Evolutionary conservation across 2,113 vertebrate genomes (phyloP), one percentile per base, ranked within the genome.

Genomic region (Brachionichthys hirsutus): DNA sequence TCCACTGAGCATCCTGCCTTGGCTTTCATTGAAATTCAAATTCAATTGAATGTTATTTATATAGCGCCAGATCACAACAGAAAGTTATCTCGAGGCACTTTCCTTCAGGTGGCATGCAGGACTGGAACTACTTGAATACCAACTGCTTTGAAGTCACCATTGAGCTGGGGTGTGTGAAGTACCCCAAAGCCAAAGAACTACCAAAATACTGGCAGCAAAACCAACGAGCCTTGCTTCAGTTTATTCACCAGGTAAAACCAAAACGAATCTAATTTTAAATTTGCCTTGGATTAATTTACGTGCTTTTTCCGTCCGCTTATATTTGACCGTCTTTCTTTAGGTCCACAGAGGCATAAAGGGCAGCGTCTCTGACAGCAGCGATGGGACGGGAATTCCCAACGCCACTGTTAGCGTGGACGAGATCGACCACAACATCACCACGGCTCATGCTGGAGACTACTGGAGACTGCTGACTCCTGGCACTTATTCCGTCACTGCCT

Each of bases 71-170:
- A n/a, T n/a, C n/a, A n/a, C n/a, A n/a, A n/a, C n/a, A n/a, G n/a
- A n/a, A n/a, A n/a, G n/a, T n/a, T n/a, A n/a, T n/a, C n/a, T n/a
- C n/a, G n/a, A n/a, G n/a, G n/a, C n/a, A n/a, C 47, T 40, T 41
- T 54, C 63, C 10, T 59, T 19, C 81, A 99, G 97, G 97, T 77
- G 97, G 97, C 44, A 99, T 99, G 97, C 97, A 99, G 75, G 97
- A 99, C 90, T 99, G 97, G 97, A 98, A 98, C 86, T 99, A 99
- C 78, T 54, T 98, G 13, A 93, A 98, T 77, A 98, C 95, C 4
- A 98, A 98, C 89, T 99, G 97, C 77, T 98, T 98, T 86, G 97
- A 99, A 87, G 94, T 99, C 73, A 99, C 97, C 35, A 95, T 99
- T 30, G 97, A 99, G 86, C 58, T 96, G 75, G 93, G 97, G 70